Percentiles rank a stretch among this genome's conserved stretches.
Conservation (phyloP, 2,888 invertebrate species). For the Tuberolachnus salignus region DNA sequence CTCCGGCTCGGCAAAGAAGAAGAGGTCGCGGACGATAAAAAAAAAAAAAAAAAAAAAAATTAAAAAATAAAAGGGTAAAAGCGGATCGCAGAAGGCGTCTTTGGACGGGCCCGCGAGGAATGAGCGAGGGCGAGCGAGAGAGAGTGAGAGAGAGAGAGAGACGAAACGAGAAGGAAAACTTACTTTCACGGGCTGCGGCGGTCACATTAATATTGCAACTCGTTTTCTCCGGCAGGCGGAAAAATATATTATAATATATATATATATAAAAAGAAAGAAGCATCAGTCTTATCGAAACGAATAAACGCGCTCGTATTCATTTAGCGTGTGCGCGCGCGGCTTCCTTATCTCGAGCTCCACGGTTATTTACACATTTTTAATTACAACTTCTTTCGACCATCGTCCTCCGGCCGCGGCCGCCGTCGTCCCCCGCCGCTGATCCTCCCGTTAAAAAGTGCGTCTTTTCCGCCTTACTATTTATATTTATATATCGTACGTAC, state of each 20-base stretch:
- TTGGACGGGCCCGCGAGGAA: background rate
- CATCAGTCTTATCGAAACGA: conserved; percentile 56
- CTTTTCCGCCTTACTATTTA: background rate
- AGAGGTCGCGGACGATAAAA: conserved; percentile 12
- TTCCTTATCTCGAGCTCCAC: conserved; percentile 49
- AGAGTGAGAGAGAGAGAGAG: too few relatives aligned
- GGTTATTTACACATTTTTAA: conserved; percentile 57
- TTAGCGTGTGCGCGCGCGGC: conserved; percentile 9
- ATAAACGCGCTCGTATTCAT: conserved; percentile 46
- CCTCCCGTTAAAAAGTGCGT: background rate
- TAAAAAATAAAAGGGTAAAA: background rate
- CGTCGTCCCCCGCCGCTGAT: background rate
- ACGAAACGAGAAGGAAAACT: conserved; percentile 10
- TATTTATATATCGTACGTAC: background rate
- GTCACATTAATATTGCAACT: conserved; percentile 55
- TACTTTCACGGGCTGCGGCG: conserved; percentile 3
- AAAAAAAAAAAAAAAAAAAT: background rate
- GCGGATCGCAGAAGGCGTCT: background rate
- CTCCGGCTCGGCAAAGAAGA: background rate
- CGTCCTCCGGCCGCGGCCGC: background rate
- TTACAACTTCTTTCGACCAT: conserved; percentile 54
- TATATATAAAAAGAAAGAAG: conserved; percentile 15
- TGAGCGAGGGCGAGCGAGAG: too few relatives aligned
- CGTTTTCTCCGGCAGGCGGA: conserved; percentile 31
- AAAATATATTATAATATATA: conserved; percentile 7